These are phyloP conservation scores for Antedon mediterranea DNA, from an alignment of 53 echinoderm and acorn worm species.

Conservation along the genomic window DNA sequence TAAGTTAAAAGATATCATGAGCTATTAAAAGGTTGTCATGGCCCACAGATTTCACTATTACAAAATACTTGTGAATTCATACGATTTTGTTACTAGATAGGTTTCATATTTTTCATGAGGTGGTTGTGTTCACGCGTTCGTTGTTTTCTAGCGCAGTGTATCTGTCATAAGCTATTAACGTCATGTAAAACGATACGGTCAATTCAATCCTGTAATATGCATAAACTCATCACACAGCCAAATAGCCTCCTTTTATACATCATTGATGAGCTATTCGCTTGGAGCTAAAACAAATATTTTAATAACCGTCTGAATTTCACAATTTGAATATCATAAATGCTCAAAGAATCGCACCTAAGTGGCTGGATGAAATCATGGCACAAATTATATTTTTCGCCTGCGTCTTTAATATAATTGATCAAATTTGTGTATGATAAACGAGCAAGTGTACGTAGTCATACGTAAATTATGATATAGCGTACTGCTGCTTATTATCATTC, in stretches of 20 bases:
- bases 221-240: background rate
- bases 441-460: background rate
- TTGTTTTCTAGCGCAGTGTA: background rate
- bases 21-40: background rate
- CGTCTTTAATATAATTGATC: background rate
- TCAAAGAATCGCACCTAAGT: background rate
- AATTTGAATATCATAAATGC: slow-evolving; percentile 1
- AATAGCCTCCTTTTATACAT: slow-evolving; percentile 1
- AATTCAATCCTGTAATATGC: slow-evolving; percentile 1
- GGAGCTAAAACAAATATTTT: background rate
- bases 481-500: background rate
- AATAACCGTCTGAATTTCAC: slow-evolving; percentile 1
- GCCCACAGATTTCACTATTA: background rate
- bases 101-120: background rate
- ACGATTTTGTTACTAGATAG: background rate
- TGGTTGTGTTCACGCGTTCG: background rate
- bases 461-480: background rate
- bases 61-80: background rate
- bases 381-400: background rate
- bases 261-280: background rate
- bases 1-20: background rate
- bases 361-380: background rate
- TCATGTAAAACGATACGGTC: background rate
- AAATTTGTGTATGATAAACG: background rate
- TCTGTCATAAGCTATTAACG: background rate